A percentile compares a stretch with the other conserved stretches of the same genome.
phyloP scores from a whole-genome alignment of 2,888 invertebrate genomes.

The Adelphocoris suturalis region DNA sequence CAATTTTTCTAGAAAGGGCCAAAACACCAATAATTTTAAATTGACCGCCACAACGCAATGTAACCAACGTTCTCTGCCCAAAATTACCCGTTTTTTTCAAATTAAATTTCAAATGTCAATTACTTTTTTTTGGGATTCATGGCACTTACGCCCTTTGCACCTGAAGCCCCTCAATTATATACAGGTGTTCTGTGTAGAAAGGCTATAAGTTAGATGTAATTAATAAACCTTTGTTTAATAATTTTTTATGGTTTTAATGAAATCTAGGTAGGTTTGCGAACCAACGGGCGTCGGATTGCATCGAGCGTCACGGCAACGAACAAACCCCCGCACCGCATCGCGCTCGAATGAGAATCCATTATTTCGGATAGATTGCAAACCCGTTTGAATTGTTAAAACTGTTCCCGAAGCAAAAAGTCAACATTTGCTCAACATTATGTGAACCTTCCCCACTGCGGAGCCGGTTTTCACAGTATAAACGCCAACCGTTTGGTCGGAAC shows the following conservation, averaged over 20 bases:
- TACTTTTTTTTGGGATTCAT: too few species aligned
- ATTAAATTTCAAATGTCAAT: too few species aligned
- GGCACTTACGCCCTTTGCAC: too few species aligned
- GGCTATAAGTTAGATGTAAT: too few species aligned
- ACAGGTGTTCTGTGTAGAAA: too few species aligned
- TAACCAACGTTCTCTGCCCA: too few species aligned
- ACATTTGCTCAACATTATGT: conserved; percentile 71
- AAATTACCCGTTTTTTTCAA: too few species aligned
- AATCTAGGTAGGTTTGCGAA: background rate
- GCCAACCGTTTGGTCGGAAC: conserved; percentile 8
- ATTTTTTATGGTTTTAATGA: background rate
- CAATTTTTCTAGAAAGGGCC: too few species aligned
- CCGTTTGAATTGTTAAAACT: conserved; percentile 67
- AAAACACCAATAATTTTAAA: too few species aligned
- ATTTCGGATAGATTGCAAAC: conserved; percentile 60
- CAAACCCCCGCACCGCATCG: background rate
- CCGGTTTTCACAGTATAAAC: conserved; percentile 26
- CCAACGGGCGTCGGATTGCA: background rate
- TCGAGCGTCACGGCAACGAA: background rate
- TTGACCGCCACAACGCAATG: too few species aligned
- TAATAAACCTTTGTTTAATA: too few species aligned
- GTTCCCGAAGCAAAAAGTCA: conserved; percentile 60
- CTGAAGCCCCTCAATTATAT: too few species aligned
- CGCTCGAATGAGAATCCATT: conserved; percentile 38
- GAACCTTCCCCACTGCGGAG: background rate